Base-by-base conservation (phyloP, 2,797 vertebrate genomes). In the Acanthopagrus latus region DNA sequence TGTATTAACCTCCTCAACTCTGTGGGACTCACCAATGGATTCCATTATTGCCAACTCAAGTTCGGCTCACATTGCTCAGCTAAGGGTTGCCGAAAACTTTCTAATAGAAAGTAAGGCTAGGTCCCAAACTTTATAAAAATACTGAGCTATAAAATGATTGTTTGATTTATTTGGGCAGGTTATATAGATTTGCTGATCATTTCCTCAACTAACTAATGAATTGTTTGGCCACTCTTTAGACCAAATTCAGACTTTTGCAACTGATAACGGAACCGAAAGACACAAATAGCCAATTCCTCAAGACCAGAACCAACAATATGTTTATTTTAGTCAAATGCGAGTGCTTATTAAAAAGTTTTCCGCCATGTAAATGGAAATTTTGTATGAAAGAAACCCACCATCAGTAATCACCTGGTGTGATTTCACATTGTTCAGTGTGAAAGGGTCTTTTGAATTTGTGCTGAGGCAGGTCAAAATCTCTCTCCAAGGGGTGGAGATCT, bases 381-480 rank as follows among this genome's bases (percentile, higher is more conserved):
- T 23, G 21, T 9, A 2, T 55, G 21, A 23, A 52, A 44, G 18
- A 7, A 65, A 13, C 18, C 16, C 21, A 23, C 11, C 25, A 2
- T 25, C 51, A 10, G 71, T 57, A 65, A 41, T 43, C 60, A 51
- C 18, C 63, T 13, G 43, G 48, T 74, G 54, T 57, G 52, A 56
- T 56, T 65, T 50, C 23, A 56, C 52, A 27, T 48, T 10, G 52
- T 64, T 64, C 25, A 4, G 7, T n/a, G n/a, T 59, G 47, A 66
- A 82, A 58, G 10, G 14, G 8, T 66, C 67, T 64, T 84, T 82
- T 12, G 76, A 8, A 51, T 74, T 87, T 85, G 38, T 88, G 82
- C 88, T 88, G 87, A 89, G 27, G 54, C 47, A 9, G 75, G 76
- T 82, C 74, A 64, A 56, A 67, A 23, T 50, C 33, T 65, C 46